These are phyloP conservation scores for Rhizomys pruinosus DNA, from an alignment of 2,113 vertebrate genomes.

Conservation along the genomic window DNA sequence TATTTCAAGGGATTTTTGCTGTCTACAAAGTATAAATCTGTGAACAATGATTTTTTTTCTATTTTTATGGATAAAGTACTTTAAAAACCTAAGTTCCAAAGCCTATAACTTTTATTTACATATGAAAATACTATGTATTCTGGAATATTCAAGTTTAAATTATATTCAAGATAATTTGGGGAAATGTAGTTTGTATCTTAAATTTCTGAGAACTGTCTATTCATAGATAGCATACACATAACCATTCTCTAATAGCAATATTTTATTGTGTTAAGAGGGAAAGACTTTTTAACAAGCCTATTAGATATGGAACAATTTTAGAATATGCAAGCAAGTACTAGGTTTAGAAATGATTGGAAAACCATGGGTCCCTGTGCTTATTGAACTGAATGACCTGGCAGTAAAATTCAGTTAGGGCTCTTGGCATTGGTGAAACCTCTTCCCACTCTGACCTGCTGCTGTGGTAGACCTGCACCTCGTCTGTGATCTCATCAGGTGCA, in stretches of 20 bases:
- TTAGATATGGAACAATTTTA: slow-evolving; percentile 61
- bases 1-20: background rate
- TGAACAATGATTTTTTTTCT: background rate
- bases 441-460: slow-evolving; percentile 95
- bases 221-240: background rate
- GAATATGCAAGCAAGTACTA: slow-evolving; percentile 68
- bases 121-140: slow-evolving; percentile 47
- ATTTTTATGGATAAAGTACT: slow-evolving; percentile 28
- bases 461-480: slow-evolving; percentile 97
- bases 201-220: slow-evolving; percentile 53
- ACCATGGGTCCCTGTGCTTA: slow-evolving; percentile 95
- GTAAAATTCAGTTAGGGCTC: slow-evolving; percentile 96
- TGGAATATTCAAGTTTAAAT: slow-evolving; percentile 44
- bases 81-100: slow-evolving; percentile 39
- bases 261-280: slow-evolving; percentile 40
- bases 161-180: slow-evolving; percentile 46
- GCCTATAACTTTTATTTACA: slow-evolving; percentile 35
- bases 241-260: slow-evolving; percentile 30
- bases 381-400: slow-evolving; percentile 97
- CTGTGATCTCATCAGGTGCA: slow-evolving; percentile 97
- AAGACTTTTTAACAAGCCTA: slow-evolving; percentile 33
- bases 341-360: slow-evolving; percentile 80
- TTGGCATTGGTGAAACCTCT: slow-evolving; percentile 97
- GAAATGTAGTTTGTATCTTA: slow-evolving; percentile 54
- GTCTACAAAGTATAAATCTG: slow-evolving; percentile 18